Conservation (phyloP, 2,113 vertebrate species). For the Scomber scombrus region DNA sequence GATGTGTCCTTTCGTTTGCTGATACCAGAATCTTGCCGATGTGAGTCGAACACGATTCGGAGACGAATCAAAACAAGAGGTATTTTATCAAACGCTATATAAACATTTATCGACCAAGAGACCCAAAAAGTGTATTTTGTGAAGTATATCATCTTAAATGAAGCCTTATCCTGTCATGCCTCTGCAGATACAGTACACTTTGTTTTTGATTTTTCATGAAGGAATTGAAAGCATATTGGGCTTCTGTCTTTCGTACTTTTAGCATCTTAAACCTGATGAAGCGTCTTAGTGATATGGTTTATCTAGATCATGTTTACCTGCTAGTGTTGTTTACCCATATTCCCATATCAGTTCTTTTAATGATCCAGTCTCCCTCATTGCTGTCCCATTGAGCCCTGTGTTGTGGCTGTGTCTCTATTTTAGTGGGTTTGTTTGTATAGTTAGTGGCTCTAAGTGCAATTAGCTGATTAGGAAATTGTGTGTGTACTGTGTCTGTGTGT, state of each 20-base stretch:
- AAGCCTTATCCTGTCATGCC: not conserved
- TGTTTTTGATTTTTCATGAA: constrained; percentile 13
- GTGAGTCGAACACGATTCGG: constrained; percentile 23
- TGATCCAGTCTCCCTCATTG: constrained; percentile 67
- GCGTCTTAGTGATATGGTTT: constrained; percentile 27
- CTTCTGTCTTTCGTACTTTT: constrained; percentile 11
- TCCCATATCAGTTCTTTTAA: constrained; percentile 68
- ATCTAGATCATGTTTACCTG: constrained; percentile 74
- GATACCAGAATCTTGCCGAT: constrained; percentile 31
- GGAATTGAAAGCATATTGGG: not conserved
- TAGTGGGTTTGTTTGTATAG: constrained; percentile 80
- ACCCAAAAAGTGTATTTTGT: not conserved
- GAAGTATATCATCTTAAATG: not conserved
- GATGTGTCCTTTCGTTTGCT: constrained; percentile 5
- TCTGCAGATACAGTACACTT: not conserved
- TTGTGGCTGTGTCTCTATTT: constrained; percentile 79
- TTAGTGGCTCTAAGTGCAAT: constrained; percentile 80
- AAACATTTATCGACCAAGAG: constrained; percentile 3
- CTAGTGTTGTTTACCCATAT: constrained; percentile 70
- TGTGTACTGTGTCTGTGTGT: constrained; percentile 27
- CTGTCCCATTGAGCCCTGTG: constrained; percentile 69
- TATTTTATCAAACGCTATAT: not conserved
- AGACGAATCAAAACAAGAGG: constrained; percentile 27
- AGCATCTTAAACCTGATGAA: constrained; percentile 21
- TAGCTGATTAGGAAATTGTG: constrained; percentile 73